A percentile compares a stretch with the other conserved stretches of the same genome.
Conservation (phyloP, 2,888 invertebrate genomes). For the Yponomeuta cagnagella region DNA sequence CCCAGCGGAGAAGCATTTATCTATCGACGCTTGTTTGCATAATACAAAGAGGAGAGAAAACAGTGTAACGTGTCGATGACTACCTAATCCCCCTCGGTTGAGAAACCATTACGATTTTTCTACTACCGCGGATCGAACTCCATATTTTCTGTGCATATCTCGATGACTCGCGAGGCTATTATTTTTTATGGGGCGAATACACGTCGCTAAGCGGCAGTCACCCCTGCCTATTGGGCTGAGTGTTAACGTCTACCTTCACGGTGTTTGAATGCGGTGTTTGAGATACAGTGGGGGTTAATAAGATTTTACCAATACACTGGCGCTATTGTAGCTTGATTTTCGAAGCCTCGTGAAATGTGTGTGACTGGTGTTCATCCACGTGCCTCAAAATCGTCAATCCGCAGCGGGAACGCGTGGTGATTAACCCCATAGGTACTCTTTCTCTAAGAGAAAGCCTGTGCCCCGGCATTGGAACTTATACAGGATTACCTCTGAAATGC, state of each 20-base stretch:
- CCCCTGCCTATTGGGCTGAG: slow-evolving; percentile 50
- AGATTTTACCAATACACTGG: neutral
- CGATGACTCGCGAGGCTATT: slow-evolving; percentile 74
- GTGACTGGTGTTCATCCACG: too few species aligned
- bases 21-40: neutral
- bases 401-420: too few species aligned
- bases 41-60: slow-evolving; percentile 1
- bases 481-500: too few species aligned
- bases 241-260: slow-evolving; percentile 39
- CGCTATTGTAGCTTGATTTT: neutral
- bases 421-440: too few species aligned
- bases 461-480: too few species aligned
- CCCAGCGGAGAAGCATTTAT: neutral
- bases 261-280: neutral
- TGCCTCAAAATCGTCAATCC: too few species aligned
- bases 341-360: neutral
- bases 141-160: slow-evolving; percentile 73
- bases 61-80: slow-evolving; percentile 64
- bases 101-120: slow-evolving; percentile 72
- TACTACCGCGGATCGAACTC: slow-evolving; percentile 63
- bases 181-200: slow-evolving; percentile 73
- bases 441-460: too few species aligned
- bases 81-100: slow-evolving; percentile 73
- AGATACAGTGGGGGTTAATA: neutral
- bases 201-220: slow-evolving; percentile 60